Evolutionary conservation across 2,113 vertebrate genomes (phyloP), one percentile per base, ranked within the genome.

Genomic region (Strix aluco): DNA sequence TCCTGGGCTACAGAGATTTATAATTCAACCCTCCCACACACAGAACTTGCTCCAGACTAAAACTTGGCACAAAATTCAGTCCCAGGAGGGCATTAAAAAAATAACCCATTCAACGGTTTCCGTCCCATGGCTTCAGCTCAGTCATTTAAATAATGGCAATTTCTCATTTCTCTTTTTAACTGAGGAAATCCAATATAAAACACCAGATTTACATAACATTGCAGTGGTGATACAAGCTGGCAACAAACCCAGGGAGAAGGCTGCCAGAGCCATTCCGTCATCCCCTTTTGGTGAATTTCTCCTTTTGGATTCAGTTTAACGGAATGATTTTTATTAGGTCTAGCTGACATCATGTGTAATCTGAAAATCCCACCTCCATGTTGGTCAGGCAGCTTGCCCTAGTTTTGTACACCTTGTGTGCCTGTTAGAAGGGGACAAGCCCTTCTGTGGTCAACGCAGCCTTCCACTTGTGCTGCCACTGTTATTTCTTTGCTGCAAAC

Each of bases 161-260:
- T 96, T 96, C 95, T 97, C 78, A 89, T 97, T 97, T 97, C 95
- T 96, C 94, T 93, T 84, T 94, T 96, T 95, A 92, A 96, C 91
- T 59, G 90, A 96, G 96, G 94, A 98, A 97, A 97, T 90, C 94
- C 95, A 97, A 92, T 86, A 95, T 82, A 97, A 98, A 97, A 81
- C 73, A 94, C 47, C 85, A 97, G 95, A 97, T 98, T 98, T 97
- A 97, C 96, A 97, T 96, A 97, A 96, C 96, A 97, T 12, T 97
- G 93, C 91, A 78, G 86, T 74, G 86, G 96, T 94, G 95, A 96
- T 92, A 97, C 67, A 96, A 96, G 86, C 90, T 97, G 97, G 97
- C 96, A 97, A 88, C 75, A 95, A 96, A 96, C 42, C 78, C 71
- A 80, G 90, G 65, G 74, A 82, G 63, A 95, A 91, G 79, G 90